Evolutionary conservation across 2,797 vertebrate species (phyloP).

Genomic region (Pristis pectinata): DNA sequence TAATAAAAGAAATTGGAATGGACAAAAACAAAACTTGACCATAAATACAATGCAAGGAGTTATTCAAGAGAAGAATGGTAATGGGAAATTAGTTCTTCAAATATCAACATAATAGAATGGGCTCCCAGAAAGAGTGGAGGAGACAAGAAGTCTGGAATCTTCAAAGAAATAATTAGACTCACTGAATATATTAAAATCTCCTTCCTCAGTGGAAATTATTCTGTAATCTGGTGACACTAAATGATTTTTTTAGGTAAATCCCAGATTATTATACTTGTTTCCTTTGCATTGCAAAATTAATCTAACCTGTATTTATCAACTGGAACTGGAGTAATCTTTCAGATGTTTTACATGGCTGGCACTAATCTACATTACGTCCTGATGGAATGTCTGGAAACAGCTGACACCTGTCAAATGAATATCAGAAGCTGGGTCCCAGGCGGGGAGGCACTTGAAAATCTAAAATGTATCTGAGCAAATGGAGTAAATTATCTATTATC

Average conservation of each 20-base stretch:
- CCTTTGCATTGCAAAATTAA: not conserved
- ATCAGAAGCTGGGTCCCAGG: conserved; percentile 55
- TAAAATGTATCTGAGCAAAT: conserved; percentile 44
- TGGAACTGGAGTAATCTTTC: not conserved
- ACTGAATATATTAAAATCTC: conserved; percentile 17
- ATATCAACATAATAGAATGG: not conserved
- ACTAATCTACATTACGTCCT: conserved; percentile 47
- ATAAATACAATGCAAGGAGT: not conserved
- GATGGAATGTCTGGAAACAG: conserved; percentile 45
- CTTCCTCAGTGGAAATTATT: not conserved
- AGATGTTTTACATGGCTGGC: conserved; percentile 40
- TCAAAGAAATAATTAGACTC: not conserved
- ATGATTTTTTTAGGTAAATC: not conserved
- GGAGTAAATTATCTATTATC: conserved; percentile 48
- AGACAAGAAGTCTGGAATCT: not conserved
- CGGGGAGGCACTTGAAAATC: conserved; percentile 44
- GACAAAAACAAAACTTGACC: not conserved
- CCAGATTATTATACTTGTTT: not conserved
- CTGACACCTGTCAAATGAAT: conserved; percentile 59
- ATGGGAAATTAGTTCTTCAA: not conserved
- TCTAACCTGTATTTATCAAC: conserved; percentile 6
- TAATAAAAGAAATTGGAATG: not conserved
- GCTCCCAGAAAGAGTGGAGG: not conserved
- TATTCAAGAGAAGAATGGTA: not conserved
- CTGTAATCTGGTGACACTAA: not conserved